Evolutionary conservation across 2,888 invertebrate genomes (phyloP), one percentile per base, ranked within the genome.

Genomic region (Eristalis pertinax): DNA sequence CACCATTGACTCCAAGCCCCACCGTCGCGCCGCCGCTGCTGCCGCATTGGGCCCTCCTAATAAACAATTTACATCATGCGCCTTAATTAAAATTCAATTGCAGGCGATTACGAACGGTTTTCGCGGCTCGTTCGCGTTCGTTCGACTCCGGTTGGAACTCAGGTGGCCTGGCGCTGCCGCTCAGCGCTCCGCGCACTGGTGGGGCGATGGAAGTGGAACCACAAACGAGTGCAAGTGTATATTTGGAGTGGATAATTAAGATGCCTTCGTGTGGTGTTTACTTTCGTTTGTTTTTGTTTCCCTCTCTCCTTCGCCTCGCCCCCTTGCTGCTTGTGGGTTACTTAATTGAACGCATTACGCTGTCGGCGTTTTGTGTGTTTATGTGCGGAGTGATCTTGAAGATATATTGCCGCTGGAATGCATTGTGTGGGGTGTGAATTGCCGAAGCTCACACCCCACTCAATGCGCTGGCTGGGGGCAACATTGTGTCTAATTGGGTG

Each of bases 81-180:
- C 75, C 67, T 87, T 87, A 87, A 87, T 87, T 84, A 84, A 87
- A 80, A 87, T 87, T 87, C 87, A 84, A 87, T 87, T 87, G 87
- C 72, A 80, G 72, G 65, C 76, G 76, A 84, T 87, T 79, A 73
- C 63, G 62, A 72, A 62, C 63, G 74, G 24, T 50, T 32, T 29
- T 60, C 60, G 60, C 60, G 5, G 26, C 26, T 70, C 67, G 74
- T 75, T 76, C 70, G 56, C 24, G 62, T 32, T 32, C 26, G 26
- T 1, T 15, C 15, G 26, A 24, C 11, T 60, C 5, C 58, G 50
- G 19, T 2, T 50, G 7, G 43, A 19, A 70, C 41, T 70, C 83
- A 79, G 78, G 78, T 86, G 74, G 82, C 80, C 65, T 41, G 50
- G 50, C 50, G 50, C 50, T 50, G 50, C 19, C n/a, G 50, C 50